Conservation (phyloP, 2,113 vertebrate genomes). For the Pseudonaja textilis region DNA sequence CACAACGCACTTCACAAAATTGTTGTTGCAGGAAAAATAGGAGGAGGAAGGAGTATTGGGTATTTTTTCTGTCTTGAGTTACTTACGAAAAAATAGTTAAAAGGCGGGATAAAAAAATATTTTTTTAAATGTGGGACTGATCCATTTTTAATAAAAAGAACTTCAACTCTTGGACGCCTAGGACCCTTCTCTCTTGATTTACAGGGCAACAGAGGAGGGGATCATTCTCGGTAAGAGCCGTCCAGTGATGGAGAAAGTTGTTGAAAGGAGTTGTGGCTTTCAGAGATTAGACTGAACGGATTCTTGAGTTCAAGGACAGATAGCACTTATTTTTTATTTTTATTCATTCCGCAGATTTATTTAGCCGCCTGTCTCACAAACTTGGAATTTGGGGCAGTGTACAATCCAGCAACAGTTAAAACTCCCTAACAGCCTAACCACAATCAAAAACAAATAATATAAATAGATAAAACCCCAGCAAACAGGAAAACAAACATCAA, state of each 20-base stretch:
- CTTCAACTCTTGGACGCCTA: background rate
- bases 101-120: background rate
- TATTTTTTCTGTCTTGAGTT: too few relatives aligned
- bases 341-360: background rate
- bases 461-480: background rate
- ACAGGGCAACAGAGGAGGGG: too few relatives aligned
- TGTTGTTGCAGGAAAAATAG: too few relatives aligned
- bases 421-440: background rate
- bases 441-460: background rate
- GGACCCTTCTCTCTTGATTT: background rate
- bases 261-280: background rate
- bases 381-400: background rate
- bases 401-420: background rate
- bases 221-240: background rate
- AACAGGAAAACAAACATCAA: background rate
- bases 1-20: too few relatives aligned
- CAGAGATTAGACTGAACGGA: background rate
- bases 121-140: background rate
- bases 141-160: too few relatives aligned
- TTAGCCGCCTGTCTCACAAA: background rate
- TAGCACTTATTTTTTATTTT: background rate
- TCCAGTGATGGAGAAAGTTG: background rate
- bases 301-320: background rate
- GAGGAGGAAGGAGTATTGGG: too few relatives aligned
- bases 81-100: background rate